Evolutionary conservation across 2,888 invertebrate genomes (phyloP), one percentile per base, ranked within the genome.

Genomic region (Therioaphis trifolii): DNA sequence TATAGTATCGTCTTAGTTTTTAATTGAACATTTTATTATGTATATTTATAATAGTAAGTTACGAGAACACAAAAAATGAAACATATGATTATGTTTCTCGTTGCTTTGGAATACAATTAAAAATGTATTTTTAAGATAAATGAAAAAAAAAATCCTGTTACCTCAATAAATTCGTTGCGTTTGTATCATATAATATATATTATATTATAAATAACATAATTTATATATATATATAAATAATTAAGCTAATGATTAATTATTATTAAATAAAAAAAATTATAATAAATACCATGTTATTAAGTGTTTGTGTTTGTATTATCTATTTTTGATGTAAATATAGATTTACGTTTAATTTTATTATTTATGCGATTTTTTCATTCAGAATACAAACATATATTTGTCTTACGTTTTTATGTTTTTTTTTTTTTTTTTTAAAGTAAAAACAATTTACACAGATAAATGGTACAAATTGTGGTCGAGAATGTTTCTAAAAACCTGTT

Each of bases 291-390:
- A 82, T 82, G 74, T 74, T 74, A 82, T 82, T 82, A 82, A 82
- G 82, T 82, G 82, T 82, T 82, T 82, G 82, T 82, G 82, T 82
- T 82, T 82, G 82, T 82, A 82, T 82, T 82, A 82, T 82, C 82
- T 82, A 82, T 82, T 82, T 82, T 82, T 82, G 82, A 82, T 82
- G 82, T 82, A 82, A 82, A 82, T 82, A 82, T 82, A 82, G 29
- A 82, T 63, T 82, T 74, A 82, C n/a, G 72, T 74, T 82, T 82
- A 82, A 82, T 74, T 82, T 82, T 82, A 82, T 82, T 82, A 82
- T 72, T 72, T 74, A 82, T 82, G 82, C 72, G 27, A 82, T 74
- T 82, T 82, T 80, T 79, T 69, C 69, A 69, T 69, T 68, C 40
- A n/a, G 11, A 40, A 79, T 58, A 43, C 40, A 4, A 40, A 58